Conservation (phyloP, 35 echinoderm and acorn worm genomes). For the Apostichopus parvimensis region DNA sequence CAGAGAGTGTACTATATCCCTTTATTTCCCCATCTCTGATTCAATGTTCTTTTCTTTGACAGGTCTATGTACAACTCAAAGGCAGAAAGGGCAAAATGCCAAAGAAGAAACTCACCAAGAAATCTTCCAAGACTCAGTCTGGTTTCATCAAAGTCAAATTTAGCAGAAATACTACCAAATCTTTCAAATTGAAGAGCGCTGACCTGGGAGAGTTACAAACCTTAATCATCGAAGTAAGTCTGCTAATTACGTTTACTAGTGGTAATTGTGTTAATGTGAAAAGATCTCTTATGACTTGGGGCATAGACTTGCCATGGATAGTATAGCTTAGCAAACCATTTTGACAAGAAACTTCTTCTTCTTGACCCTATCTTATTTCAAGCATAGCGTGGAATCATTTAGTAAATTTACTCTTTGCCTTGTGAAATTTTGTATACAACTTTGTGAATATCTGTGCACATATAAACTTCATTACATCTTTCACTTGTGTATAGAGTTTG, state of each 20-base stretch:
- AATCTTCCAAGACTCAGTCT: slow-evolving; percentile 77
- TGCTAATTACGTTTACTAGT: not conserved
- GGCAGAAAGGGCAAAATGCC: slow-evolving; percentile 83
- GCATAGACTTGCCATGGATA: too few species aligned
- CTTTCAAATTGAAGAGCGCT: slow-evolving; percentile 88
- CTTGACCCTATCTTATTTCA: too few species aligned
- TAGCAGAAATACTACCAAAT: slow-evolving; percentile 78
- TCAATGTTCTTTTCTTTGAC: not conserved
- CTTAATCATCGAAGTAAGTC: slow-evolving; percentile 79
- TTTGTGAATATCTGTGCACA: not conserved
- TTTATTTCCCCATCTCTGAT: not conserved
- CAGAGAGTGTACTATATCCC: too few species aligned
- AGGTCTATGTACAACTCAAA: slow-evolving; percentile 87
- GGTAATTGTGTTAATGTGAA: too few species aligned
- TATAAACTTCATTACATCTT: too few species aligned
- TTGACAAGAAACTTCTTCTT: too few species aligned
- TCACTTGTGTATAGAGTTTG: too few species aligned
- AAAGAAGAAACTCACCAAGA: slow-evolving; percentile 92
- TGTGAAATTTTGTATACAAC: not conserved
- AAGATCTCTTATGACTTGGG: too few species aligned
- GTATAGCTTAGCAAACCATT: too few species aligned
- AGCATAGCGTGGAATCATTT: not conserved
- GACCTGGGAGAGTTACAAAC: slow-evolving; percentile 78
- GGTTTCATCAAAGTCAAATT: slow-evolving; percentile 80
- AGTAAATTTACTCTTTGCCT: too few species aligned